These are phyloP conservation scores for Mastacembelus armatus DNA, from an alignment of 2,797 vertebrate genomes.

Conservation along the genomic window DNA sequence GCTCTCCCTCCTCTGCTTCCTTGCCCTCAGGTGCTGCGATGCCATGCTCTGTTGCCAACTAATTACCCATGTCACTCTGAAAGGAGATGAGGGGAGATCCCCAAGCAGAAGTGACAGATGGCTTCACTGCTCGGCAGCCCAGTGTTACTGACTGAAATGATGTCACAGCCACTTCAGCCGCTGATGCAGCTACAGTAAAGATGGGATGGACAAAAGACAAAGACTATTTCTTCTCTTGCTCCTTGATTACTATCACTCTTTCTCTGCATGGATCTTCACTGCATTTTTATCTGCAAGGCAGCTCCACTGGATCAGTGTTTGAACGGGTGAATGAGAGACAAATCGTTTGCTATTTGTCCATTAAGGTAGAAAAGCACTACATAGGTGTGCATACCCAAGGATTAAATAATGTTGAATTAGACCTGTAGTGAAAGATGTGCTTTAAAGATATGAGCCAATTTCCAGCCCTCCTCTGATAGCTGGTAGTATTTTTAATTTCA, in stretches of 20 bases:
- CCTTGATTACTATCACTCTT: background rate
- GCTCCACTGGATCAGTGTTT: background rate
- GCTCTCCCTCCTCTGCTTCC: slow-evolving; percentile 11
- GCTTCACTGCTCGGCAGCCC: slow-evolving; percentile 36
- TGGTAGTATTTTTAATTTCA: background rate
- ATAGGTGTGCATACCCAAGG: background rate
- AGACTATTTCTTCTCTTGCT: slow-evolving; percentile 3
- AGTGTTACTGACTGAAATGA: slow-evolving; percentile 37
- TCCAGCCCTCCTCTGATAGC: background rate
- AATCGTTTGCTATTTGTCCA: background rate
- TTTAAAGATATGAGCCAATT: background rate
- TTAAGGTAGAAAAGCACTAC: background rate
- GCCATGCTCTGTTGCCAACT: slow-evolving; percentile 54
- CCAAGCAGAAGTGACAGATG: slow-evolving; percentile 67
- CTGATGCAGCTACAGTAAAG: slow-evolving; percentile 42
- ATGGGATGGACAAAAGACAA: background rate
- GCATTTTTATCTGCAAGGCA: no score
- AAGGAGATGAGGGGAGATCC: slow-evolving; percentile 58
- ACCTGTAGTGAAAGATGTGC: background rate
- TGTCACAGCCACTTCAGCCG: slow-evolving; percentile 39
- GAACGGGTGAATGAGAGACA: background rate
- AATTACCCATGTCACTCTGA: slow-evolving; percentile 63
- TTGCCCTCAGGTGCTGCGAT: slow-evolving; percentile 48
- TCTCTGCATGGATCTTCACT: background rate
- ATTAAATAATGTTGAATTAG: background rate